Percentiles rank a stretch among this genome's conserved stretches.
Conservation (phyloP, 1,140 invertebrate species). For the Oryzaephilus surinamensis region DNA sequence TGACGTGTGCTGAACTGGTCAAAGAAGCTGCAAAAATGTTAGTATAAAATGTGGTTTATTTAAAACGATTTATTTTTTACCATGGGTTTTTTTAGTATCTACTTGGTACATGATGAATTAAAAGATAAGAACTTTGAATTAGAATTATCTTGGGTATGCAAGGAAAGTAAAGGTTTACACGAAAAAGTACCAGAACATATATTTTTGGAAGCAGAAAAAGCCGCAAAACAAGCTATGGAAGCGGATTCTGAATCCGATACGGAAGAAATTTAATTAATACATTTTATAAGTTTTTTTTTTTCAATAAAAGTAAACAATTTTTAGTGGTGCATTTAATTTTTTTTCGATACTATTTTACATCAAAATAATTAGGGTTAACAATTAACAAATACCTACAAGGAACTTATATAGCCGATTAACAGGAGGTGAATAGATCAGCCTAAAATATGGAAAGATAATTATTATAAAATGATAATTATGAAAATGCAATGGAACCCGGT, state of each 20-base stretch:
- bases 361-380: too few species aligned
- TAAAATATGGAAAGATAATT: too few species aligned
- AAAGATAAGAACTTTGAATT: constrained; percentile 98
- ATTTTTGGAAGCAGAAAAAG: constrained; percentile 62
- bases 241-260: constrained; percentile 77
- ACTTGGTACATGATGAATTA: constrained; percentile 93
- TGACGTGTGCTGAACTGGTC: constrained; percentile 76
- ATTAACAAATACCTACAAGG: too few species aligned
- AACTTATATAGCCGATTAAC: too few species aligned
- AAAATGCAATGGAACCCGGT: too few species aligned
- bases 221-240: constrained; percentile 71
- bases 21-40: constrained; percentile 95
- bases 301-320: too few species aligned
- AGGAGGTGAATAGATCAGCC: too few species aligned
- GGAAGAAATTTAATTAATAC: constrained; percentile 58
- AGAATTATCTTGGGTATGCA: constrained; percentile 94
- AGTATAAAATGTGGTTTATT: constrained; percentile 24
- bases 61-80: not conserved
- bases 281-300: too few species aligned
- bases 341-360: too few species aligned
- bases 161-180: constrained; percentile 65
- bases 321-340: too few species aligned
- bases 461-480: too few species aligned
- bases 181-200: constrained; percentile 56
- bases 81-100: constrained; percentile 60